These are phyloP conservation scores for Ichneumon xanthorius DNA, from an alignment of 2,888 invertebrate species.

Conservation along the genomic window DNA sequence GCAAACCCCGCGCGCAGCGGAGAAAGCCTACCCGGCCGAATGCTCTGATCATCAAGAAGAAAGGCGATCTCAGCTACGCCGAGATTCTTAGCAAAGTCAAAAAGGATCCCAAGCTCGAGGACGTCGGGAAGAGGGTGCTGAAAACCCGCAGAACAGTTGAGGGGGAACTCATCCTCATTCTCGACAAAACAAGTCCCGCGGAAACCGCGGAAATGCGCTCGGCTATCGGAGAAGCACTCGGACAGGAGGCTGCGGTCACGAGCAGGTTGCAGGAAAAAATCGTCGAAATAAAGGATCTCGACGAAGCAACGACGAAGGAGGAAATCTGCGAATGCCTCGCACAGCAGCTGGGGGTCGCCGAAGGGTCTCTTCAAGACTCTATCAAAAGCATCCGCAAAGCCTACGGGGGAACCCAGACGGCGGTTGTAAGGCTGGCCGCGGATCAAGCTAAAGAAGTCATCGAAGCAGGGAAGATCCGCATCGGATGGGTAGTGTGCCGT, in stretches of 20 bases:
- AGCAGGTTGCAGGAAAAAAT: slow-evolving; percentile 51
- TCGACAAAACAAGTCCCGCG: not conserved
- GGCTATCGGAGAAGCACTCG: not conserved
- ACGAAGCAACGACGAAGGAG: slow-evolving; percentile 59
- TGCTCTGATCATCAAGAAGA: not conserved
- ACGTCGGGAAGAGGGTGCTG: too few relatives aligned
- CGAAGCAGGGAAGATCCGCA: not conserved
- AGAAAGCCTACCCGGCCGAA: not conserved
- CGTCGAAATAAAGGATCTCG: slow-evolving; percentile 64
- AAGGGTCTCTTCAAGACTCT: not conserved
- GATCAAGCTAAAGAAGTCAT: not conserved
- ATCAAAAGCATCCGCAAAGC: not conserved
- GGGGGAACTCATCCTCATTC: too few relatives aligned
- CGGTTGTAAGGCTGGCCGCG: not conserved
- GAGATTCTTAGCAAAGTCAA: not conserved
- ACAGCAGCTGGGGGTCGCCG: not conserved
- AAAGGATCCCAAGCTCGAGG: too few relatives aligned
- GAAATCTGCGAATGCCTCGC: slow-evolving; percentile 52
- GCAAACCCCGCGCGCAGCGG: not conserved
- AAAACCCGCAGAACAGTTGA: too few relatives aligned
- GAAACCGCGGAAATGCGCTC: not conserved
- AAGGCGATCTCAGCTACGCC: not conserved
- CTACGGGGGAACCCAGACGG: not conserved
- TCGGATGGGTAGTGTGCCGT: slow-evolving; percentile 13
- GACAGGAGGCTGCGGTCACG: slow-evolving; percentile 55